phyloP scores from a whole-genome alignment of 2,797 vertebrate genomes.

The Ara ararauna region DNA sequence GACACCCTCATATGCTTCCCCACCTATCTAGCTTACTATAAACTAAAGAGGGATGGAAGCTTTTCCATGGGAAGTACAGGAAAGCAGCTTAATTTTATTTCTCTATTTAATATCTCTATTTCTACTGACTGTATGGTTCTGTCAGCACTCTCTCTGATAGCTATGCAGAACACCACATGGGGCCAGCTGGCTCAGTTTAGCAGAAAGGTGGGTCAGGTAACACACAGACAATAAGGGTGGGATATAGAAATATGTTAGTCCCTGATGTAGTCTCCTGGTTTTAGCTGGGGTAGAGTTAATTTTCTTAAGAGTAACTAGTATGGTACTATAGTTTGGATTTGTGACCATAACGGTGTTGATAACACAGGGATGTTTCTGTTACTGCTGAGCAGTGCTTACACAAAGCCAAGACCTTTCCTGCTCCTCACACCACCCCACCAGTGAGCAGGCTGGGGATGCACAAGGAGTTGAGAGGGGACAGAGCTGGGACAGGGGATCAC shows the following conservation, averaged over 20 bases:
- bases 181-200: neutral
- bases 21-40: neutral
- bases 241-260: neutral
- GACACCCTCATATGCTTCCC: neutral
- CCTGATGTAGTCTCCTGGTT: fast-evolving
- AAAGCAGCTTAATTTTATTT: neutral
- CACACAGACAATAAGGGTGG: neutral
- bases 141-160: neutral
- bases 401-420: neutral
- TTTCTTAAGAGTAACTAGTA: neutral
- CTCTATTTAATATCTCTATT: neutral
- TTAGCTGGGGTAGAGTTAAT: neutral
- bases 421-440: fast-evolving
- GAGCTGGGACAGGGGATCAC: neutral
- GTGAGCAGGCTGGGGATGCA: fast-evolving
- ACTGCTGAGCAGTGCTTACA: neutral
- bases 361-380: neutral
- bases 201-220: neutral
- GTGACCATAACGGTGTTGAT: neutral
- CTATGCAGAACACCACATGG: neutral
- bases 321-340: neutral
- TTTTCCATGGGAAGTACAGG: neutral
- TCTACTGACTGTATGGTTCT: neutral
- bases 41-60: neutral
- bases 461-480: neutral